Percentiles rank a stretch among this genome's conserved stretches.
phyloP scores from a whole-genome alignment of 1,140 invertebrate genomes.

The Bombus terrestris region DNA sequence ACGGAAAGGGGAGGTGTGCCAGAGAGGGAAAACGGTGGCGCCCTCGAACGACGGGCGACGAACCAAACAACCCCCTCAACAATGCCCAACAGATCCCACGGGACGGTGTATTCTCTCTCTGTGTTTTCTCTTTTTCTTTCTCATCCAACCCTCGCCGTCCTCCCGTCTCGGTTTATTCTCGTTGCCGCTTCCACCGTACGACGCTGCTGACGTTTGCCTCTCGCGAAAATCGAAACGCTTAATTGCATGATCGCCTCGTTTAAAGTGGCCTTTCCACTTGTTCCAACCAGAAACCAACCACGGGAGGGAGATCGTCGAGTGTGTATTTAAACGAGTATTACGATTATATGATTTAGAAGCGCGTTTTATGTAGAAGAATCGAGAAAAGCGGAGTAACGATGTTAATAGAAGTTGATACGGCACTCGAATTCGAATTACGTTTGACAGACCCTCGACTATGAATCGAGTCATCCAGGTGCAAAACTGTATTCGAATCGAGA shows the following conservation, averaged over 20 bases:
- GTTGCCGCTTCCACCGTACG: slow-evolving; percentile 18
- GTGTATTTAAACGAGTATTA: background rate
- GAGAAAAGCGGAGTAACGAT: too few species aligned
- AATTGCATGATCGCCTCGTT: slow-evolving; percentile 23
- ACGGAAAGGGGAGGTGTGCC: slow-evolving; percentile 52
- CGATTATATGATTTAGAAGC: background rate
- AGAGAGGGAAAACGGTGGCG: slow-evolving; percentile 61
- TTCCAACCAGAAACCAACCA: background rate
- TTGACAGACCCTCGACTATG: background rate
- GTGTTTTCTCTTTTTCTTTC: slow-evolving; percentile 46
- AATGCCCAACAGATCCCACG: slow-evolving; percentile 75
- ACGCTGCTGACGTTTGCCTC: slow-evolving; percentile 31
- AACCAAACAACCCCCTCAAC: slow-evolving; percentile 75
- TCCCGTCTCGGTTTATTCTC: slow-evolving; percentile 5
- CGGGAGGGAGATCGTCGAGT: background rate
- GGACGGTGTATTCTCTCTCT: slow-evolving; percentile 62
- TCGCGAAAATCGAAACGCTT: slow-evolving; percentile 37
- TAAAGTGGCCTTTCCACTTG: slow-evolving; percentile 16
- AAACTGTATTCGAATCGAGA: background rate
- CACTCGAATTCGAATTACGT: background rate
- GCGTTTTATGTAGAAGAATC: background rate
- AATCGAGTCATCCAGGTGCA: slow-evolving; percentile 18
- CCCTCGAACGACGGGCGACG: slow-evolving; percentile 75
- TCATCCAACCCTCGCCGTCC: background rate
- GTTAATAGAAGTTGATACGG: background rate